Evolutionary conservation across 2,888 invertebrate species (phyloP).

Genomic region (Teinopalpus imperialis): DNA sequence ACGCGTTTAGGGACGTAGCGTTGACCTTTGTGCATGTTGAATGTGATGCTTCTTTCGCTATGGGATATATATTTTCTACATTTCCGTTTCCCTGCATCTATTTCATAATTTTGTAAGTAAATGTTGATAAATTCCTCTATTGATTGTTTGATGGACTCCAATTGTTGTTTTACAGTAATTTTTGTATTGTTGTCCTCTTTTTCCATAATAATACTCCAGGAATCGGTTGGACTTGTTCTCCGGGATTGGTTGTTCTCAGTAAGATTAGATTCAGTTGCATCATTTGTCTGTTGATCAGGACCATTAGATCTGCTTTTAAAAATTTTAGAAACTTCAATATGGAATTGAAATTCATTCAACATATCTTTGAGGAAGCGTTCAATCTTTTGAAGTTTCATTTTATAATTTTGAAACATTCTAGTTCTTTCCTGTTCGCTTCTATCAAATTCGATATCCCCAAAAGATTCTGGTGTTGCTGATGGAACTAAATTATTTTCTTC

Average conservation of each 20-base stretch:
- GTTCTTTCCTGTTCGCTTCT: constrained; percentile 60
- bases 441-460: constrained; percentile 63
- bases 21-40: constrained; percentile 41
- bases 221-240: constrained; percentile 49
- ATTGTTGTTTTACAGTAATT: constrained; percentile 52
- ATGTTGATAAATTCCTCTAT: constrained; percentile 54
- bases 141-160: constrained; percentile 51
- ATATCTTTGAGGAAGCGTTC: constrained; percentile 57
- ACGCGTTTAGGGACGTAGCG: constrained; percentile 34
- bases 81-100: constrained; percentile 28
- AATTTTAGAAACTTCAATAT: constrained; percentile 69
- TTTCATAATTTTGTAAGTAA: constrained; percentile 42
- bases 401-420: constrained; percentile 53
- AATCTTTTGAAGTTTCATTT: constrained; percentile 59
- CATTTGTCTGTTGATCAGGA: constrained; percentile 39
- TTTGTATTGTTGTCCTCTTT: constrained; percentile 57
- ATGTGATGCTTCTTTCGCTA: constrained; percentile 36
- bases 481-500: constrained; percentile 41
- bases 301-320: constrained; percentile 53
- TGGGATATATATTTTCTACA: constrained; percentile 17
- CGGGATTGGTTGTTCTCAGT: constrained; percentile 42
- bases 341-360: constrained; percentile 63
- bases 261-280: constrained; percentile 36
- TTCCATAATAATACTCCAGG: constrained; percentile 64
- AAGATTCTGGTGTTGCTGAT: constrained; percentile 61